These are phyloP conservation scores for Epizoanthus rinbou DNA, from an alignment of 92 coral and sea anemone species.

Conservation along the genomic window DNA sequence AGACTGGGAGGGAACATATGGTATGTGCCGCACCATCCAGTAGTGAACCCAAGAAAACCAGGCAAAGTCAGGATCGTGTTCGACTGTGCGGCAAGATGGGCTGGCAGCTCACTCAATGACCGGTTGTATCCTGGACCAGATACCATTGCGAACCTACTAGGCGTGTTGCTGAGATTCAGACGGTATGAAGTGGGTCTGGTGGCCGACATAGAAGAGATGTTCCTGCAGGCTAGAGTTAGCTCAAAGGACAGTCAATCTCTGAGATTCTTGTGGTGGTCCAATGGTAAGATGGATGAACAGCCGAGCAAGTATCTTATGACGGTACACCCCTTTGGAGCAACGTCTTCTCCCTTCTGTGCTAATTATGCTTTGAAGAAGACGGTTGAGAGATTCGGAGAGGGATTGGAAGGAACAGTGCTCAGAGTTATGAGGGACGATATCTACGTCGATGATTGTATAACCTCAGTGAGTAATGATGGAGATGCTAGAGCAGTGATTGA, in stretches of 20 bases:
- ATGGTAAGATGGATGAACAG: background rate
- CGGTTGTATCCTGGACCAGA: constrained; percentile 30
- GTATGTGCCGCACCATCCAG: too few relatives aligned
- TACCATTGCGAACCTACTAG: constrained; percentile 15
- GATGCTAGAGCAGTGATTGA: background rate
- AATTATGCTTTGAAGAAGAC: background rate
- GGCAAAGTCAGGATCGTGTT: too few relatives aligned
- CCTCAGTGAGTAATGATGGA: background rate
- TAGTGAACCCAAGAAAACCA: too few relatives aligned
- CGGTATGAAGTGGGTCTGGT: constrained; percentile 8
- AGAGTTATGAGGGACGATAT: background rate
- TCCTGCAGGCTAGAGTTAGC: background rate
- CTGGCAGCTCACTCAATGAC: constrained; percentile 24
- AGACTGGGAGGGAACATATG: background rate
- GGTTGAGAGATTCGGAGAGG: too few relatives aligned
- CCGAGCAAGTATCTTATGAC: background rate
- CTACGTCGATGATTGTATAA: background rate
- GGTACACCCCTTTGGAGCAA: background rate
- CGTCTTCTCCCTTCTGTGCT: background rate
- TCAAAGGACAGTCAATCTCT: background rate
- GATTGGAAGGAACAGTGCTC: too few relatives aligned
- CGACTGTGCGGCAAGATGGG: background rate
- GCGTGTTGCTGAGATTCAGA: constrained; percentile 35
- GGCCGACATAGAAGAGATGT: constrained; percentile 36
- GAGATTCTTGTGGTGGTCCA: background rate